Base-by-base conservation (phyloP, 2,797 vertebrate genomes). In the Centroberyx gerrardi region DNA sequence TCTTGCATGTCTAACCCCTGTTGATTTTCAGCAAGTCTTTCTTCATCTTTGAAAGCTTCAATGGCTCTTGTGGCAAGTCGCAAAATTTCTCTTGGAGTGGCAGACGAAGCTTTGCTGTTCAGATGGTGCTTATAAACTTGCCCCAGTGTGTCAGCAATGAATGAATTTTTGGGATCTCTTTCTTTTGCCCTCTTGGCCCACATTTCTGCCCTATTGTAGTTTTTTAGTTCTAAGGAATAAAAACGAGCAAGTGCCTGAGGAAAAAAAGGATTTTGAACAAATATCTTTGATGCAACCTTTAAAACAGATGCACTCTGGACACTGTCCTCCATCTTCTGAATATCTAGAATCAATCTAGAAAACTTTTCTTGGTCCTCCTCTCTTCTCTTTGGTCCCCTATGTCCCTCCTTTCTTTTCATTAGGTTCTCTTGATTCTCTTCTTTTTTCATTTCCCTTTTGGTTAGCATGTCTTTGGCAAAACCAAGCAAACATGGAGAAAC, bases 141-240 rank as follows among this genome's bases (percentile, higher is more conserved):
- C 2, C 87, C 87, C 9, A 86, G 74, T 42, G 82, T 88, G 38
- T 88, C 72, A 40, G 77, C 80, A 38, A 88, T 8, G 13, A 86
- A 76, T 0, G 79, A 86, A 60, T 27, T 86, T 28, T 18, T 0
- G 4, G 68, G 56, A 69, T 62, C 52, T 68, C 62, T 78, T 9
- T 1, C 0, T 29, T 48, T 61, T 46, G 84, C 87, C 48, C 0
- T 0, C 0, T 73, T 4, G 58, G 48, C 76, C 76, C 82, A 88
- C 0, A 0, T 15, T 54, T 78, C 74, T 17, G 84, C 81, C 2
- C 0, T 0, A 1, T 3, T 7, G 46, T 80, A 88, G 1, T 62
- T 0, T 12, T 49, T 49, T 0, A 54, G 1, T 52, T 75, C 31
- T 4, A 14, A 22, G 44, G 63, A 85, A 73, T 5, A 85, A 42